Percentiles rank a stretch among this genome's conserved stretches.
phyloP scores from a whole-genome alignment of 2,797 vertebrate species.

The Alca torda region DNA sequence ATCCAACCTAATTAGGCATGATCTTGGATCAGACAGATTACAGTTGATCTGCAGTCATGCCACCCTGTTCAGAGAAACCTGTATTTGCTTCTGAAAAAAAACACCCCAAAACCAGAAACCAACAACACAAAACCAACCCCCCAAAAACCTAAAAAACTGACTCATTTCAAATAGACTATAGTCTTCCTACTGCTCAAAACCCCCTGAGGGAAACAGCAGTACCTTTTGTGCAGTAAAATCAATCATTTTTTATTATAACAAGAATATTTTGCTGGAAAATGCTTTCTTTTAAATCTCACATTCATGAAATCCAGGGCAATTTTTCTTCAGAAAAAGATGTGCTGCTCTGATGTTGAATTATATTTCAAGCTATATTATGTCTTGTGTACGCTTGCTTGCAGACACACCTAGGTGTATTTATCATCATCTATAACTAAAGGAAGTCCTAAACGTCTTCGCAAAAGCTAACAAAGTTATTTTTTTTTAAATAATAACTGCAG shows the following conservation, averaged over 20 bases:
- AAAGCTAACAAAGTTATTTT: background rate
- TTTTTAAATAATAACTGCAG: background rate
- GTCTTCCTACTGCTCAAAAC: background rate
- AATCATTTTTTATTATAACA: background rate
- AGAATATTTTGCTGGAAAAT: background rate
- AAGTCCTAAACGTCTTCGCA: background rate
- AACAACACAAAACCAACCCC: rapidly evolving
- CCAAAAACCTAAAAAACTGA: background rate
- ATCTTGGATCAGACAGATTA: background rate
- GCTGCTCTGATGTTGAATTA: background rate
- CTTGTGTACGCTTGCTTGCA: background rate
- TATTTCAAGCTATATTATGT: background rate
- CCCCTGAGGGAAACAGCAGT: rapidly evolving
- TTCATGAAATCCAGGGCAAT: background rate
- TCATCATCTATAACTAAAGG: background rate
- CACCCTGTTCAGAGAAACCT: background rate
- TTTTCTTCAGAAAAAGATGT: background rate
- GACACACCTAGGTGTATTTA: background rate
- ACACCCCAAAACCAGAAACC: background rate
- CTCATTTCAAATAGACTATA: background rate
- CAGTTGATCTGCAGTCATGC: background rate
- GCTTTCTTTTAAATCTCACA: background rate
- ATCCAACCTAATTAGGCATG: background rate
- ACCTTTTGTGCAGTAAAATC: background rate
- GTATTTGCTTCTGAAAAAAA: background rate